Conservation (phyloP, 2,797 vertebrate genomes). For the Tapirus indicus region DNA sequence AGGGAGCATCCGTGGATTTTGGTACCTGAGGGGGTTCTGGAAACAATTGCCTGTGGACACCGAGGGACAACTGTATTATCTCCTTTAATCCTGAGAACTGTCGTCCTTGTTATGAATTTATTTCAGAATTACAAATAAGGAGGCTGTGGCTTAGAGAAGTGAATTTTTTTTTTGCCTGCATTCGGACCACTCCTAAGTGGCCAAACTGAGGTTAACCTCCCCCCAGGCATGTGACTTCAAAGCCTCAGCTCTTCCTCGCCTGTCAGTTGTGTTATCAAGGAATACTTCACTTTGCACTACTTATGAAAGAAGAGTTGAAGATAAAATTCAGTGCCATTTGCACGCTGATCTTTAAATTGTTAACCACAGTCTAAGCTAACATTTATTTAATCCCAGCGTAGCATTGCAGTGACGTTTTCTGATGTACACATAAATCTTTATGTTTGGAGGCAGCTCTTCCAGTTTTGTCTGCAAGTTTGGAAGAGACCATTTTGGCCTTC, state of each 20-base stretch:
- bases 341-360: slow-evolving; percentile 51
- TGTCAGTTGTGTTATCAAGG: background rate
- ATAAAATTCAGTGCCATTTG: slow-evolving; percentile 40
- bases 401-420: slow-evolving; percentile 34
- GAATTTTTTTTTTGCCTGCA: background rate
- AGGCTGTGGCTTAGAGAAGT: slow-evolving; percentile 32
- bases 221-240: background rate
- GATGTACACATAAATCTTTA: background rate
- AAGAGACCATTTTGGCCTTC: slow-evolving; percentile 29
- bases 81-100: slow-evolving; percentile 20
- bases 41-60: too few relatives aligned
- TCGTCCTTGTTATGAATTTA: slow-evolving; percentile 42
- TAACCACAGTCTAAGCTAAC: slow-evolving; percentile 31
- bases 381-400: slow-evolving; percentile 52
- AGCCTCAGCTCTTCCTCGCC: background rate
- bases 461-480: slow-evolving; percentile 34
- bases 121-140: slow-evolving; percentile 51
- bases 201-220: background rate
- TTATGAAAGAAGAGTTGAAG: slow-evolving; percentile 56
- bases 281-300: slow-evolving; percentile 29
- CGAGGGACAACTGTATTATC: background rate
- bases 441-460: slow-evolving; percentile 25
- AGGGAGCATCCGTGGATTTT: too few relatives aligned
- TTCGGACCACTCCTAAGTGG: background rate
- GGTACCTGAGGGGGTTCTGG: too few relatives aligned